Evolutionary conservation across 1,140 invertebrate genomes (phyloP).

Genomic region (Gryon sp.): DNA sequence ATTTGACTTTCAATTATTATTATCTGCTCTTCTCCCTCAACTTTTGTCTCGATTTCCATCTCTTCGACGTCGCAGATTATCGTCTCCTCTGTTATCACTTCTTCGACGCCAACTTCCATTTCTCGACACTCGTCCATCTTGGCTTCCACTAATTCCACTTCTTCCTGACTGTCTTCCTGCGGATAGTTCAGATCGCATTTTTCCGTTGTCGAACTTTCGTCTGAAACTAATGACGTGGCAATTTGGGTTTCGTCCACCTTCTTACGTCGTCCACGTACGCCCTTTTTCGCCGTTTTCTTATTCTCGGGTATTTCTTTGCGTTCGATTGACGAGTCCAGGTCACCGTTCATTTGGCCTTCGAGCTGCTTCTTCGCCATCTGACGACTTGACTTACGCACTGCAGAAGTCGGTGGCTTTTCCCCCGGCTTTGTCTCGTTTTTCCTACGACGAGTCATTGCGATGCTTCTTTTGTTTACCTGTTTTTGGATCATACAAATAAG

Average conservation of each 20-base stretch:
- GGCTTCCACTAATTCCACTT: neutral
- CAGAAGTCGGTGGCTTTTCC: slow-evolving; percentile 63
- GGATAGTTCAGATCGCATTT: slow-evolving; percentile 4
- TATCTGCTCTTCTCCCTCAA: too few species aligned
- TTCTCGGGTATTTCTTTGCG: slow-evolving; percentile 27
- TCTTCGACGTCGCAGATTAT: slow-evolving; percentile 73
- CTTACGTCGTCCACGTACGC: slow-evolving; percentile 33
- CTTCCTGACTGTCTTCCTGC: slow-evolving; percentile 20
- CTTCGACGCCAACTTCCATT: slow-evolving; percentile 17
- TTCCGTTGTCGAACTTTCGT: neutral
- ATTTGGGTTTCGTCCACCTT: slow-evolving; percentile 34
- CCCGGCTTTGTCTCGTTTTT: slow-evolving; percentile 70
- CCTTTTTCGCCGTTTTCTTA: slow-evolving; percentile 65
- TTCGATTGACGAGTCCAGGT: too few species aligned
- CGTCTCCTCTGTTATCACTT: slow-evolving; percentile 75
- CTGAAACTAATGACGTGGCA: neutral
- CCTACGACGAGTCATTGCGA: slow-evolving; percentile 70
- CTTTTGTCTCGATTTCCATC: slow-evolving; percentile 74
- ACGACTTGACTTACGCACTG: slow-evolving; percentile 72
- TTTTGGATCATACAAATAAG: too few species aligned
- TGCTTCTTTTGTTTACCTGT: too few species aligned
- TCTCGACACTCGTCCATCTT: slow-evolving; percentile 7
- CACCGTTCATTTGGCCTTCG: slow-evolving; percentile 30
- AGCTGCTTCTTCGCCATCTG: slow-evolving; percentile 74
- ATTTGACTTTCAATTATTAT: too few species aligned